phyloP scores from a whole-genome alignment of 1,140 invertebrate genomes.

The Hycleus phaleratus region DNA sequence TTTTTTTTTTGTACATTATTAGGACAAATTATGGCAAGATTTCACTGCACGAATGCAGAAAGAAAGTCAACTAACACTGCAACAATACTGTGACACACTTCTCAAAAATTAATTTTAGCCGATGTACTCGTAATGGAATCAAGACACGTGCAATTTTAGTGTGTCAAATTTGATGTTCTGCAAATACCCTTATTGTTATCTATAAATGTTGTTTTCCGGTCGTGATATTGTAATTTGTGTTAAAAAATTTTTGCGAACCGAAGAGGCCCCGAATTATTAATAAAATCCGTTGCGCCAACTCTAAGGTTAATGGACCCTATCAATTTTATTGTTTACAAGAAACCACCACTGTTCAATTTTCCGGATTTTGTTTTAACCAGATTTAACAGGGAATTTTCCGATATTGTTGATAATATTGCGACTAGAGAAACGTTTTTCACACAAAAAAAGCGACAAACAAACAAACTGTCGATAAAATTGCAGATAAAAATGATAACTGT shows the following conservation, averaged over 20 bases:
- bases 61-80: conserved; percentile 5
- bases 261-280: too few species aligned
- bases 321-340: neutral
- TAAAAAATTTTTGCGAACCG: too few species aligned
- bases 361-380: neutral
- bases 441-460: conserved; percentile 11
- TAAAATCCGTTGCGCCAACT: too few species aligned
- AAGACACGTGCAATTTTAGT: conserved; percentile 3
- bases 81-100: conserved; percentile 10
- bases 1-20: too few species aligned
- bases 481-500: conserved; percentile 7
- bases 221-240: too few species aligned
- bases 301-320: too few species aligned
- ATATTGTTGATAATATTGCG: too few species aligned
- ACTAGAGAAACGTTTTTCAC: neutral
- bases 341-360: conserved; percentile 7
- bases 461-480: conserved; percentile 12
- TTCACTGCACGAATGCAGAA: conserved; percentile 1
- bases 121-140: neutral
- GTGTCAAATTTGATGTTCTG: too few species aligned
- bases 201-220: too few species aligned
- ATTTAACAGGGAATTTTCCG: too few species aligned
- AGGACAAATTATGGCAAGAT: too few species aligned
- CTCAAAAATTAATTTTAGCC: neutral
- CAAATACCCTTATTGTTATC: too few species aligned